Base-by-base conservation (phyloP, 2,113 vertebrate genomes). In the Chaenocephalus aceratus region DNA sequence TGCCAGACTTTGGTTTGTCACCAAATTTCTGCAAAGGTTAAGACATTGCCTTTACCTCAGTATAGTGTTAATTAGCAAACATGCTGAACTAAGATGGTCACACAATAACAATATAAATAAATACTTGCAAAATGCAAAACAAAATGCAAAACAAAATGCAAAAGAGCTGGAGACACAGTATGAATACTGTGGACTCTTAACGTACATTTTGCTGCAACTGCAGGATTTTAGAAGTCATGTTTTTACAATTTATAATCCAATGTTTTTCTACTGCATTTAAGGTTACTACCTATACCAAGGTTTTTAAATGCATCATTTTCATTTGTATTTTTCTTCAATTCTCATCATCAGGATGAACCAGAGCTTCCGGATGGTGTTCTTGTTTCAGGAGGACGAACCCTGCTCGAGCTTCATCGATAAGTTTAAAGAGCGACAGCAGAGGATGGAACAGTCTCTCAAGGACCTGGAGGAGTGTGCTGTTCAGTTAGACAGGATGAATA, bases 401-500 rank as follows among this genome's bases (percentile, higher is more conserved):
- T 71, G 46, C 30, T 48, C 21, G 10, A 1, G 2, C 23, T 92
- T 91, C 84, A 76, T 83, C 2, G 0, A 2, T 1, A 48, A 75
- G 65, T 90, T 93, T 10, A 73, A 4, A 0, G 3, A 80, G 34
- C 71, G 80, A 2, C 18, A 51, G 13, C 64, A 72, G 36, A 30
- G 68, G 53, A 86, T 91, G 87, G 74, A 63, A 34, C 12, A 86
- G 76, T 85, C 63, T 62, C 86, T 91, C 0, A 7, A 21, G 0
- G 49, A 84, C 3, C 48, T 91, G 72, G 87, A 92, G 51, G 41
- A 72, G 15, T 45, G 0, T 0, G 84, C 86, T 3, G 66, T 79
- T 41, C 78, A 86, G 65, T 72, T 91, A 0, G 89, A 89, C 77
- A 63, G 6, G 7, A 91, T 91, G 90, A 88, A 70, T 6, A 78